Conservation (phyloP, 2,888 invertebrate genomes). For the Trachelus tabidus region DNA sequence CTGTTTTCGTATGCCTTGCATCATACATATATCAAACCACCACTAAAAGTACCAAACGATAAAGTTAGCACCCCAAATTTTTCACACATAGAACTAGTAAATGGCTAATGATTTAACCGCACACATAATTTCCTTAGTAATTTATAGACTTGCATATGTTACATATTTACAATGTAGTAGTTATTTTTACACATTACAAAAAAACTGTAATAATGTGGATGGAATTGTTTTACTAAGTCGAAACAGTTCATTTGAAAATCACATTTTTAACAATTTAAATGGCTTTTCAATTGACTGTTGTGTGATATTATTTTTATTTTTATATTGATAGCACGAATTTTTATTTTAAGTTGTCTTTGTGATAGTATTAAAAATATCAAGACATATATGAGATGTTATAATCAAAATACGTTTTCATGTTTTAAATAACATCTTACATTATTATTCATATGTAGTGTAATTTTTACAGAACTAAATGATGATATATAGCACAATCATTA, state of each 20-base stretch:
- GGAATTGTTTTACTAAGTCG: not conserved
- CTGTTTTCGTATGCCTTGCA: not conserved
- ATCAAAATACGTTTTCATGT: not conserved
- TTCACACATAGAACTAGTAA: not conserved
- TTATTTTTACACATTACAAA: not conserved
- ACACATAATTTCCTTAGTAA: not conserved
- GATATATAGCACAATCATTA: not conserved
- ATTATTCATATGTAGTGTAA: no score
- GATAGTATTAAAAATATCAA: not conserved
- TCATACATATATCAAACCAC: not conserved
- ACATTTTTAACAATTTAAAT: not conserved
- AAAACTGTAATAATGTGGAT: not conserved
- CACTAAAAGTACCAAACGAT: not conserved
- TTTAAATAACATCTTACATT: not conserved
- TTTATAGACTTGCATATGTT: not conserved
- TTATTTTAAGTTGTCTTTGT: not conserved
- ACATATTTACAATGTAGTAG: slow-evolving; percentile 16
- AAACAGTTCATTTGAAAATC: not conserved
- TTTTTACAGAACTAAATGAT: not conserved
- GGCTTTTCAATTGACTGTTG: not conserved
- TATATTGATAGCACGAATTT: not conserved
- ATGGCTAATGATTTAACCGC: not conserved
- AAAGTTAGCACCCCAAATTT: not conserved
- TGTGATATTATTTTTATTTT: not conserved
- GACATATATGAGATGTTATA: not conserved